These are phyloP conservation scores for Myotis pilosus DNA, from an alignment of 2,797 vertebrate species.

Conservation along the genomic window DNA sequence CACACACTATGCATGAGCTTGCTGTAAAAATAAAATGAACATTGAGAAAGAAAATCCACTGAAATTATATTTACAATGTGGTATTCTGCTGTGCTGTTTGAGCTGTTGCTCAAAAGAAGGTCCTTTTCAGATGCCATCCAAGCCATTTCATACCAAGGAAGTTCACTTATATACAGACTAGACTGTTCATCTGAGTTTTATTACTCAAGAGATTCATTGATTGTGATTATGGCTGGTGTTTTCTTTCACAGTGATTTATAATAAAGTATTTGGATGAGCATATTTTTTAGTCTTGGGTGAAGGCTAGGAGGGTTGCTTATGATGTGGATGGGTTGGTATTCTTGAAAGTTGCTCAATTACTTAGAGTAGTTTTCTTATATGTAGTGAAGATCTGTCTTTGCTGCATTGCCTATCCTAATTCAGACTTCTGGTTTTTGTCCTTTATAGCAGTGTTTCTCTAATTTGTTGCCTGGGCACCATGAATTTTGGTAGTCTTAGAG, in stretches of 20 bases:
- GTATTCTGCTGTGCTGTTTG: slow-evolving; percentile 28
- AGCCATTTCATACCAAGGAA: slow-evolving; percentile 1
- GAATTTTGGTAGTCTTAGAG: slow-evolving; percentile 40
- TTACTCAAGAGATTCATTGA: background rate
- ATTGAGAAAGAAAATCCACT: slow-evolving; percentile 11
- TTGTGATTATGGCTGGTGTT: slow-evolving; percentile 24
- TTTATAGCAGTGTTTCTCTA: slow-evolving; percentile 4
- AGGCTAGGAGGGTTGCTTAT: slow-evolving; percentile 13
- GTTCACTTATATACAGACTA: background rate
- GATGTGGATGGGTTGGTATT: background rate
- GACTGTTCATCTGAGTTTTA: slow-evolving; percentile 27
- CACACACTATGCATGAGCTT: background rate
- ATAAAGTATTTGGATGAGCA: slow-evolving; percentile 37
- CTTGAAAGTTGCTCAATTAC: slow-evolving; percentile 33
- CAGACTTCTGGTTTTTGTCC: background rate
- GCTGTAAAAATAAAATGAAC: slow-evolving; percentile 21
- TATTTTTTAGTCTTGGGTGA: slow-evolving; percentile 27
- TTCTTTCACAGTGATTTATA: slow-evolving; percentile 52
- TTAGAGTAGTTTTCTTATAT: slow-evolving; percentile 11
- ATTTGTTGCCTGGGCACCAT: background rate
- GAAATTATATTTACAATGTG: background rate
- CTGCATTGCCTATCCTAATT: background rate
- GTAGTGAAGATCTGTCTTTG: background rate
- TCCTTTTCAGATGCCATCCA: slow-evolving; percentile 17
- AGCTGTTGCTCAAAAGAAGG: background rate